Evolutionary conservation across 2,888 invertebrate genomes (phyloP).

Genomic region (Nymphalis polychloros): DNA sequence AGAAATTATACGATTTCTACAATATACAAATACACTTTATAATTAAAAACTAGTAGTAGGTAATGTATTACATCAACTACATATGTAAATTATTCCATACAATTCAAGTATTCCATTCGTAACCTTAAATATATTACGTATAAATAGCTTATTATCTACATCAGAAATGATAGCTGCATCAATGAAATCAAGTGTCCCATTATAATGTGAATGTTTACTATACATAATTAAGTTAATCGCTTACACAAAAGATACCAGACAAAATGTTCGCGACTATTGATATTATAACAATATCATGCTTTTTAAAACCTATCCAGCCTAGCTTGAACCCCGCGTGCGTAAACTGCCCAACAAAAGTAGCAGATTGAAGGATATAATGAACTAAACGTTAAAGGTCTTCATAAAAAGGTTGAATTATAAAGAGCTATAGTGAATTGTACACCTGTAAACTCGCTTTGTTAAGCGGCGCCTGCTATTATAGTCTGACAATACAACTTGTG

Average conservation of each 20-base stretch:
- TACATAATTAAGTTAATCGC: slow-evolving; percentile 74
- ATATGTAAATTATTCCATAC: too few relatives aligned
- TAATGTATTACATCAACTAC: too few relatives aligned
- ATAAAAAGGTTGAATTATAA: slow-evolving; percentile 71
- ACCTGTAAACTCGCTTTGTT: slow-evolving; percentile 79
- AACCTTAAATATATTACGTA: too few relatives aligned
- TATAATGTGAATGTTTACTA: slow-evolving; percentile 52
- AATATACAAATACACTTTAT: too few relatives aligned
- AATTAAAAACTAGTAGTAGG: too few relatives aligned
- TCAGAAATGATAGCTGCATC: slow-evolving; percentile 21
- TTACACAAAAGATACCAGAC: slow-evolving; percentile 71
- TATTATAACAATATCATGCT: slow-evolving; percentile 78
- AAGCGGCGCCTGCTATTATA: slow-evolving; percentile 76
- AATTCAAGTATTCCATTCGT: too few relatives aligned
- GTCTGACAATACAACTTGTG: slow-evolving; percentile 79
- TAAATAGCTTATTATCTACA: too few relatives aligned
- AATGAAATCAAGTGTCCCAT: slow-evolving; percentile 43
- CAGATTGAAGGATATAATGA: slow-evolving; percentile 47
- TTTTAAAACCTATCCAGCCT: slow-evolving; percentile 71
- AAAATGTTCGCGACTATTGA: slow-evolving; percentile 78
- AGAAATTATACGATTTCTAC: background rate
- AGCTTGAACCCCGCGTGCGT: slow-evolving; percentile 51
- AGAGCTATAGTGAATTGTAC: slow-evolving; percentile 80
- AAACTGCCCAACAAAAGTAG: slow-evolving; percentile 42
- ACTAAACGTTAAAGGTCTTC: slow-evolving; percentile 59